Evolutionary conservation across 1,140 invertebrate species (phyloP).

Genomic region (Lasaia peninsularis): DNA sequence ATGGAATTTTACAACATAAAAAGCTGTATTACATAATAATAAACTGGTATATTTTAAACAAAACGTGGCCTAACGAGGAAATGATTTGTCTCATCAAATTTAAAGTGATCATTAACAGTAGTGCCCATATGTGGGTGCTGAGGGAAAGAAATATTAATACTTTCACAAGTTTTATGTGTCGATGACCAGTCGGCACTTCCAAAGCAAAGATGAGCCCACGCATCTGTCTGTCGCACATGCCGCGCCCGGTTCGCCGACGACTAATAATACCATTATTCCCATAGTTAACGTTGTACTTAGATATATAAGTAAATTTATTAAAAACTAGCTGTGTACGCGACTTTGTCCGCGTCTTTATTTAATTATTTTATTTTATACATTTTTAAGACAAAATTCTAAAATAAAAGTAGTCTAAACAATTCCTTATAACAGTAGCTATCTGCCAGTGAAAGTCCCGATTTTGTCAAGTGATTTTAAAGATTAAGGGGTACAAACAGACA

Average conservation of each 20-base stretch:
- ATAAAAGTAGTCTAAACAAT: no score
- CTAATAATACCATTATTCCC: conserved; percentile 31
- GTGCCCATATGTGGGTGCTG: conserved; percentile 39
- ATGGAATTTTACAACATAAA: not conserved
- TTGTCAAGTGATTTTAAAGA: no score
- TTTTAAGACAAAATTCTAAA: no score
- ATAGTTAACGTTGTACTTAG: no score
- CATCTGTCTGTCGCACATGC: conserved; percentile 20
- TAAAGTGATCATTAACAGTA: conserved; percentile 9
- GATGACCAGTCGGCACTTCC: conserved; percentile 50
- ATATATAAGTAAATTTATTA: no score
- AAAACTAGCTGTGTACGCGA: no score
- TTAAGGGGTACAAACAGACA: no score
- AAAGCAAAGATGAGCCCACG: conserved; percentile 51
- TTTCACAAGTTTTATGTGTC: conserved; percentile 69
- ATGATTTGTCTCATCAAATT: conserved; percentile 11
- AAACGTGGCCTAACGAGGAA: not conserved
- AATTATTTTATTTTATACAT: no score
- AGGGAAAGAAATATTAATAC: conserved; percentile 65
- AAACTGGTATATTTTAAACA: not conserved
- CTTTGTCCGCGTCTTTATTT: no score
- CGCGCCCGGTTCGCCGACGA: not conserved
- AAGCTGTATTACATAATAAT: not conserved
- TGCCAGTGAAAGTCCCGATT: no score
- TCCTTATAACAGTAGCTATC: no score